Percentiles rank a stretch among this genome's conserved stretches.
Conservation (phyloP, 2,888 invertebrate genomes). For the Cryptophagus acutangulus region DNA sequence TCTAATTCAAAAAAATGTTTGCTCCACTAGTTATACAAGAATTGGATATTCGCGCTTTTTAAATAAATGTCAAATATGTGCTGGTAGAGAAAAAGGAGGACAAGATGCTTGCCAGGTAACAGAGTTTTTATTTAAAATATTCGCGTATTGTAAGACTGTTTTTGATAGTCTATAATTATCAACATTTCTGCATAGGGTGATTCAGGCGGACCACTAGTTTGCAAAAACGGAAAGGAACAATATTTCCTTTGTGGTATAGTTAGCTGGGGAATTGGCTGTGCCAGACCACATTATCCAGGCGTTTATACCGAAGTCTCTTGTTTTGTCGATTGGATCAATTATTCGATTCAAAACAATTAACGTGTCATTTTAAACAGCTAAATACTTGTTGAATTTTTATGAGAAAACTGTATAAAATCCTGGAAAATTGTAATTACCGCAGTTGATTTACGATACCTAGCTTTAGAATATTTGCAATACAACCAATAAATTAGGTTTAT, state of each 20-base stretch:
- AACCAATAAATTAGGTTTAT: too few relatives aligned
- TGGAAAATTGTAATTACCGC: too few relatives aligned
- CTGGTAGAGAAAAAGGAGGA: conserved; percentile 27
- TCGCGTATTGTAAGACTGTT: too few relatives aligned
- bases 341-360: conserved; percentile 1
- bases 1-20: conserved; percentile 23
- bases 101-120: conserved; percentile 36
- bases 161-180: too few relatives aligned
- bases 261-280: conserved; percentile 46
- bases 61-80: conserved; percentile 32
- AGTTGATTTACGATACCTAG: too few relatives aligned
- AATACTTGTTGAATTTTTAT: too few relatives aligned
- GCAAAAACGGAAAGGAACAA: conserved; percentile 34
- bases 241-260: conserved; percentile 45
- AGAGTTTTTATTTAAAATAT: not conserved
- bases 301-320: conserved; percentile 41
- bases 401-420: too few relatives aligned
- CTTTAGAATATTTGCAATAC: too few relatives aligned
- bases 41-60: conserved; percentile 27
- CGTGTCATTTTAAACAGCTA: not conserved
- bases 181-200: conserved; percentile 38
- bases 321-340: conserved; percentile 35
- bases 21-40: conserved; percentile 23
- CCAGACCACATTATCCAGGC: conserved; percentile 37
- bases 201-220: conserved; percentile 45